A percentile compares a stretch with the other conserved stretches of the same genome.
These are phyloP conservation scores for Spinus pinus DNA, from an alignment of 2,797 vertebrate species.

Conservation along the genomic window DNA sequence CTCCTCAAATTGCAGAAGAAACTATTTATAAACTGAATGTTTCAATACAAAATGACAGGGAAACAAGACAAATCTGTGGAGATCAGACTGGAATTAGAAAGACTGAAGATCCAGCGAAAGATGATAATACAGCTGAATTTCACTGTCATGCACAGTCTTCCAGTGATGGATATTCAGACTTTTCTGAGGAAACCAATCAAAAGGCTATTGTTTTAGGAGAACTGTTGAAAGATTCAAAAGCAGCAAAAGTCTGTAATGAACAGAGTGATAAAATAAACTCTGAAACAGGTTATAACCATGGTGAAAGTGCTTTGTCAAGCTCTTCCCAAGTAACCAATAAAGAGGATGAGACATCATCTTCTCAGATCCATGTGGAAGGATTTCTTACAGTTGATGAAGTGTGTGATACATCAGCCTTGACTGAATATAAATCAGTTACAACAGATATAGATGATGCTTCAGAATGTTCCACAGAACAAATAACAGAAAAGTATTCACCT, in stretches of 20 bases:
- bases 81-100: conserved; percentile 30
- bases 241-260: conserved; percentile 8
- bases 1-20: neutral
- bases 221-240: conserved; percentile 14
- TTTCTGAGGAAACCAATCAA: neutral
- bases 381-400: conserved; percentile 43
- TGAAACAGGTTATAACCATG: neutral
- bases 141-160: neutral
- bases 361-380: conserved; percentile 6
- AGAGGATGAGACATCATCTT: conserved; percentile 24
- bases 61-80: conserved; percentile 17
- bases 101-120: neutral
- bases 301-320: conserved; percentile 11
- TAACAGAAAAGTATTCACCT: conserved; percentile 72
- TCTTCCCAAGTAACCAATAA: conserved; percentile 18
- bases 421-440: conserved; percentile 19
- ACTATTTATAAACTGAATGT: neutral
- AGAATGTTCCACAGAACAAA: conserved; percentile 64
- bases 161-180: neutral
- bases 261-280: conserved; percentile 3
- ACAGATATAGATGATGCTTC: conserved; percentile 57
- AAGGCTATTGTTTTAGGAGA: conserved; percentile 31
- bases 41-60: conserved; percentile 22
- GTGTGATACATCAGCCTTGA: conserved; percentile 25
- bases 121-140: conserved; percentile 7